Conservation (phyloP, 2,113 vertebrate genomes). For the Trogon melanurus region DNA sequence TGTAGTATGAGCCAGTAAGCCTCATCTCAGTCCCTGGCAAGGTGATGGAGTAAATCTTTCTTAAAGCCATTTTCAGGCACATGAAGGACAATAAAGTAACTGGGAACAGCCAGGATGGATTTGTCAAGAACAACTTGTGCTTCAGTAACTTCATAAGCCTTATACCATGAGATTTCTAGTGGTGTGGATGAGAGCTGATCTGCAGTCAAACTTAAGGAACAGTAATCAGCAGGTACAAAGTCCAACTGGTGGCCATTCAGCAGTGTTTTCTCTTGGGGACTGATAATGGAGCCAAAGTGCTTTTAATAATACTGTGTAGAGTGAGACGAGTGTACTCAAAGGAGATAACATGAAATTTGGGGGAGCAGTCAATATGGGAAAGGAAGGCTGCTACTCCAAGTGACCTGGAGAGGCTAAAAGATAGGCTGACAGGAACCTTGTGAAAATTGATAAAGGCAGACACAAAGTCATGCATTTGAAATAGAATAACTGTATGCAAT, state of each 20-base stretch:
- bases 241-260: not conserved
- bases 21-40: no score
- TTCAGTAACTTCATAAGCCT: not conserved
- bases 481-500: not conserved
- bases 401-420: not conserved
- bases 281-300: not conserved
- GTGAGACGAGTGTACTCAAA: not conserved
- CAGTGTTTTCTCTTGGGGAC: not conserved
- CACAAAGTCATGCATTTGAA: not conserved
- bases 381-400: not conserved
- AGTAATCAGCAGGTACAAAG: not conserved
- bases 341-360: not conserved
- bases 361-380: not conserved
- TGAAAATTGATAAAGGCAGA: not conserved
- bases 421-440: not conserved
- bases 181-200: not conserved
- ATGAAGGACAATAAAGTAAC: not conserved
- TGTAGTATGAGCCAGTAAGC: no score
- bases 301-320: not conserved
- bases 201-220: not conserved
- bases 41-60: not conserved
- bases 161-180: not conserved
- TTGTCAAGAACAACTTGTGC: not conserved
- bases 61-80: not conserved
- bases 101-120: not conserved